Base-by-base conservation (phyloP, 2,113 vertebrate genomes). In the Pedionomus torquatus region DNA sequence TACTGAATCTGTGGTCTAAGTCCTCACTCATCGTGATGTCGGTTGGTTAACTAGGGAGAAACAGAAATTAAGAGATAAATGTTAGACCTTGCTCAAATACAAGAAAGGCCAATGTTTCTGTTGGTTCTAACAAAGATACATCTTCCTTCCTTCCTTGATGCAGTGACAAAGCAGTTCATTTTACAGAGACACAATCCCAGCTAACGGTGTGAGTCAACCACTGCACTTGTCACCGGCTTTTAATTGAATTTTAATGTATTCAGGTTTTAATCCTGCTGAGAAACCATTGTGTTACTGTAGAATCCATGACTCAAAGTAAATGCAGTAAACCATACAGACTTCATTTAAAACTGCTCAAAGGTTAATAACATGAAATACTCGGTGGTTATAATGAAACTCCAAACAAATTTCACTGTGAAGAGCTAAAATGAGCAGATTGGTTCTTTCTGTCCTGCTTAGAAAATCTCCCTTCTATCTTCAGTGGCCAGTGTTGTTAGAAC, bases 1-100 rank as follows among this genome's bases (percentile, higher is more conserved):
- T 98, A 95, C 99, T 99, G 97, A 99, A 99, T 92, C 99, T 98
- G 95, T 99, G 98, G 66, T 98, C 98, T 83, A 97, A 92, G 89
- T 95, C 97, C 95, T 99, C 99, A 88, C 98, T 98, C 99, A 99
- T 99, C 89, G 97, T 99, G 96, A 82, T 88, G 80, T 96, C 28
- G 58, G 91, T 66, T 97, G 97, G 86, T 93, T 93, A 96, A 91
- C 96, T 94, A 64, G 58, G 85, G 76, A 90, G 46, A 79, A 96
- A 57, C 10, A 95, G 95, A 95, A 90, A 92, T 92, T 57, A 43
- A 93, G 66, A 94, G 60, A 17, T 66, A 89, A 71, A 66, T 7
- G 35, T 97, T 66, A 97, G 80, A 69, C 54, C 25, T 54, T 83
- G 65, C 37, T 72, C 17, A 65, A 74, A 80, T 2, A 31, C 0